These are phyloP conservation scores for Pseudococcus viburni DNA, from an alignment of 2,888 invertebrate species.

Conservation along the genomic window DNA sequence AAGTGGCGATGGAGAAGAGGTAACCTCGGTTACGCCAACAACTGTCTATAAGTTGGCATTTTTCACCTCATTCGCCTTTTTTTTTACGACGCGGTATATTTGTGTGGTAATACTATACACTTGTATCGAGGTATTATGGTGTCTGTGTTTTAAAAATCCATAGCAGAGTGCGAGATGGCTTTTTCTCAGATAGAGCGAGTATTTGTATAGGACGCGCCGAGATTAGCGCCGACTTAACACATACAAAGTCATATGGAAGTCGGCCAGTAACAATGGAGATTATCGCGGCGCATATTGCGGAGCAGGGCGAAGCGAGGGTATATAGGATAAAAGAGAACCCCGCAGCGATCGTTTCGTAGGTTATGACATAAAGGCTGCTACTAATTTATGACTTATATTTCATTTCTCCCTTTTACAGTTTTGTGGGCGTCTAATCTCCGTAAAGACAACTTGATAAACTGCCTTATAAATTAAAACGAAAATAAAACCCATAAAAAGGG, in stretches of 20 bases:
- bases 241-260: slow-evolving; percentile 59
- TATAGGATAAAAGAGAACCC: slow-evolving; percentile 59
- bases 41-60: slow-evolving; percentile 1
- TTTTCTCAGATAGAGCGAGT: neutral
- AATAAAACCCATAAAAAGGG: slow-evolving; percentile 68
- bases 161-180: neutral
- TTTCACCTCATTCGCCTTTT: neutral
- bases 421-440: slow-evolving; percentile 68
- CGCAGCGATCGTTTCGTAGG: slow-evolving; percentile 66
- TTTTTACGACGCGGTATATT: too few relatives aligned
- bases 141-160: neutral
- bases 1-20: neutral
- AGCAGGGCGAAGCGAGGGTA: neutral
- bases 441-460: slow-evolving; percentile 68
- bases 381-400: slow-evolving; percentile 68
- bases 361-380: slow-evolving; percentile 66
- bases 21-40: slow-evolving; percentile 10
- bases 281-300: neutral
- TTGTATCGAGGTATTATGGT: too few relatives aligned
- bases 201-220: neutral
- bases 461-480: slow-evolving; percentile 68
- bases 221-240: slow-evolving; percentile 10
- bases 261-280: slow-evolving; percentile 59
- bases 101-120: neutral
- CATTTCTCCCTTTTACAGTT: slow-evolving; percentile 64